Evolutionary conservation across 1,140 invertebrate species (phyloP), one percentile per base, ranked within the genome.

Genomic region (Zelostemma sp.): DNA sequence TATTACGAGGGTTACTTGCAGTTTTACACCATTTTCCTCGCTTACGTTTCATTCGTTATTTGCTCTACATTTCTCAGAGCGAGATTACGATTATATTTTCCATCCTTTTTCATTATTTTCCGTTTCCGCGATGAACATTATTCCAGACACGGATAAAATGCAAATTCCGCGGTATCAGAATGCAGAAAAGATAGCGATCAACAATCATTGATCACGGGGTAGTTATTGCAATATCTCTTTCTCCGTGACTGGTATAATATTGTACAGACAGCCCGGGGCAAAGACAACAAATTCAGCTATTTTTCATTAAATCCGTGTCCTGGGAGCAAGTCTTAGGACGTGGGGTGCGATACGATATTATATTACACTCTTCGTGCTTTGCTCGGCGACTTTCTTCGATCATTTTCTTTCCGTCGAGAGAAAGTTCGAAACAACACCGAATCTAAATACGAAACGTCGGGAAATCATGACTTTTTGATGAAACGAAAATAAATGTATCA

Each of bases 261-360:
- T 16, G 19, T 38, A 16, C 5, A 35, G 17, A 28, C 6, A 31
- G 49, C 58, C 28, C 28, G 28, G 50, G 49, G 57, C 53, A 73
- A 69, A 80, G 69, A 73, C 75, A 77, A 79, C 76, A 80, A 78
- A 79, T 80, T 79, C 74, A 65, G 72, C 77, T 67, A 80, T 77
- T 80, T 80, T 80, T 80, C 77, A 80, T 80, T 79, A 80, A 79
- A 80, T 78, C 76, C 71, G 45, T 54, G 64, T 75, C 76, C 76
- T 72, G 53, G 63, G 74, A 76, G 72, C 59, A 47, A 51, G 14
- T 46, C 51, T 53, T 41, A 25, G 16, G 51, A 31, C 41, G 51
- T 48, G 67, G 73, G 71, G 68, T 66, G 66, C 67, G 73, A 80
- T 78, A 78, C 63, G 76, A 80, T 75, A 76, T 75, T 76, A 68